Percentiles rank a stretch among this genome's conserved stretches.
Evolutionary conservation across 35 echinoderm and acorn worm genomes (phyloP).

Genomic region (Heliocidaris tuberculata): DNA sequence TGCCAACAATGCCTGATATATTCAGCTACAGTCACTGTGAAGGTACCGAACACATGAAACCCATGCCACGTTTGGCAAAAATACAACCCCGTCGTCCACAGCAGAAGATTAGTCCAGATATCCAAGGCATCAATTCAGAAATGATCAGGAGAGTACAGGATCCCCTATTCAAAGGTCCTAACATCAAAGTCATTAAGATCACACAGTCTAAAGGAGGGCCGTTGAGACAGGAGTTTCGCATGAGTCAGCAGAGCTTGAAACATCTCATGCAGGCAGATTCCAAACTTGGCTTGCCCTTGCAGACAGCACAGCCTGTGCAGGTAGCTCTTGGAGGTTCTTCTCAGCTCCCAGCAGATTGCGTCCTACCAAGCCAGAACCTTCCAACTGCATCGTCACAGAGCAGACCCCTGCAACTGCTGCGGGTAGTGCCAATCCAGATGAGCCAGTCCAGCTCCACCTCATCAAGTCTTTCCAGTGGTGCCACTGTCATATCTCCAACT

Average conservation of each 20-base stretch:
- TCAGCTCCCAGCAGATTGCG: neutral
- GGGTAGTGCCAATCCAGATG: too few species aligned
- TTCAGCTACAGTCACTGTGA: neutral
- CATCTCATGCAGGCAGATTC: neutral
- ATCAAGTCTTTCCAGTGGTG: too few species aligned
- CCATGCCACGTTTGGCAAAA: neutral
- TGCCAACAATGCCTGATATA: neutral
- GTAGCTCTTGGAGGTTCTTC: neutral
- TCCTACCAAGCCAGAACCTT: neutral
- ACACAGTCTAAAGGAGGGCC: neutral
- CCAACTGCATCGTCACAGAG: too few species aligned
- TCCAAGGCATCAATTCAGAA: neutral
- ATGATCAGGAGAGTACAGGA: too few species aligned
- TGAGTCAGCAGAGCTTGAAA: neutral
- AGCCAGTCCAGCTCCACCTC: neutral
- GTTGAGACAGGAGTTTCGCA: neutral
- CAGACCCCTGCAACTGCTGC: too few species aligned
- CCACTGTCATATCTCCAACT: too few species aligned
- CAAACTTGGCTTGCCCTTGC: too few species aligned
- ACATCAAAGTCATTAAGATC: neutral
- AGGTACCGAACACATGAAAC: neutral
- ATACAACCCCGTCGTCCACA: neutral
- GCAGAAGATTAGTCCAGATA: neutral
- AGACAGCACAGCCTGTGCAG: neutral
- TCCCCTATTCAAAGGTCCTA: neutral